Conservation (phyloP, 1,140 invertebrate species). For the Drosophila melanica region DNA sequence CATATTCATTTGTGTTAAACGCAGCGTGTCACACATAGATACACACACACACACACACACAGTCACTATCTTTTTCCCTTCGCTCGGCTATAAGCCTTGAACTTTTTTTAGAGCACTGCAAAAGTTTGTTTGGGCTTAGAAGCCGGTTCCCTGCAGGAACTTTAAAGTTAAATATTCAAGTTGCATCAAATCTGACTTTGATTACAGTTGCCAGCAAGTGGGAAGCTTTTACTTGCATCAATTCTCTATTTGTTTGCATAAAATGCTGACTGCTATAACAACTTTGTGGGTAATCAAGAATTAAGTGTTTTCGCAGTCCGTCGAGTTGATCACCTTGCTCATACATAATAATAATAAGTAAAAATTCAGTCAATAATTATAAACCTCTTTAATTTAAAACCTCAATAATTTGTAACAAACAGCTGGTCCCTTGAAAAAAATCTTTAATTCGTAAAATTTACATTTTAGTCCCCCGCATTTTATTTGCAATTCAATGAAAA, state of each 20-base stretch:
- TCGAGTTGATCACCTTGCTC: no score
- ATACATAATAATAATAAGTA: no score
- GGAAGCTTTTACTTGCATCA: slow-evolving; percentile 33
- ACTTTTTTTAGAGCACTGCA: slow-evolving; percentile 44
- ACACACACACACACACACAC: slow-evolving; percentile 22
- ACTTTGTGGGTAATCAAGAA: slow-evolving; percentile 1
- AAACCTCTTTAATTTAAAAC: no score
- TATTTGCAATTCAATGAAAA: no score
- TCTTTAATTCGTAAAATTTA: no score
- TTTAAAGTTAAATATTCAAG: slow-evolving; percentile 55
- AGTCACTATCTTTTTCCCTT: slow-evolving; percentile 1
- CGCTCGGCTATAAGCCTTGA: slow-evolving; percentile 12
- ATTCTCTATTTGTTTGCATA: slow-evolving; percentile 18
- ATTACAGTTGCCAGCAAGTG: slow-evolving; percentile 47
- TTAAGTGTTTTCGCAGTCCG: neutral
- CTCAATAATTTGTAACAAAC: no score
- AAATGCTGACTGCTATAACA: neutral
- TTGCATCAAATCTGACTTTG: slow-evolving; percentile 73
- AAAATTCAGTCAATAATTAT: no score
- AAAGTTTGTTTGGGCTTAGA: slow-evolving; percentile 63
- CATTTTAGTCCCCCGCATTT: no score
- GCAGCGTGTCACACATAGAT: slow-evolving; percentile 63
- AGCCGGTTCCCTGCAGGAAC: slow-evolving; percentile 41
- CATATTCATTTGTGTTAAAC: slow-evolving; percentile 82
- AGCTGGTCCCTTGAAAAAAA: no score